A percentile compares a stretch with the other conserved stretches of the same genome.
phyloP scores from a whole-genome alignment of 1,140 invertebrate genomes.

The Drosophila tropicalis region DNA sequence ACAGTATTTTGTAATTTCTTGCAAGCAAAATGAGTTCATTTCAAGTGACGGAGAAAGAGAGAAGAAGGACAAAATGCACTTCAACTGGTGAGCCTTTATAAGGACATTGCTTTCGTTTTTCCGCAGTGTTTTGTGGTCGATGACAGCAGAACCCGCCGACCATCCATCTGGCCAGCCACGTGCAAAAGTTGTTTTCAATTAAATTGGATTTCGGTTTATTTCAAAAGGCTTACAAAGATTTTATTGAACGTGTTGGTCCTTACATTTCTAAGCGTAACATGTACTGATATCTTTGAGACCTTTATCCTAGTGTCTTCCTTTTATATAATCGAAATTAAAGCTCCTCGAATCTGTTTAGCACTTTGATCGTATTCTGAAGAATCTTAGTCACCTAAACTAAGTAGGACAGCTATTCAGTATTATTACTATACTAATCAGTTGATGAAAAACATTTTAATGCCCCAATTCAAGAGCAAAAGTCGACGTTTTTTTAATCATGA shows the following conservation, averaged over 20 bases:
- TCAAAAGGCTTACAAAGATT: slow-evolving; percentile 16
- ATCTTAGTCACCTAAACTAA: no score
- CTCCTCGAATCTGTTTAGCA: no score
- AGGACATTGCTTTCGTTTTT: background rate
- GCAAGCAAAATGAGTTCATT: slow-evolving; percentile 63
- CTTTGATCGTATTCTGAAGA: no score
- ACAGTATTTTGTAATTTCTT: slow-evolving; percentile 75
- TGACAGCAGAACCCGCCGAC: background rate
- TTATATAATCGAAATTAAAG: no score
- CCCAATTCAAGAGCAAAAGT: no score
- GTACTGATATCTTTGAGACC: background rate
- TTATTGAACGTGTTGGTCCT: slow-evolving; percentile 4
- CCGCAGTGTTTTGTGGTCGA: background rate
- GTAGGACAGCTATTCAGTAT: no score
- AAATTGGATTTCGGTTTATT: slow-evolving; percentile 50
- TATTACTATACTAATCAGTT: no score
- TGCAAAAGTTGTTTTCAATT: slow-evolving; percentile 55
- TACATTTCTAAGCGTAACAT: background rate
- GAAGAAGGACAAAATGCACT: background rate
- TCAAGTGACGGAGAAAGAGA: slow-evolving; percentile 1
- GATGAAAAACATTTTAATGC: no score
- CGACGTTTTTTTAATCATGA: no score
- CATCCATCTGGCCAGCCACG: slow-evolving; percentile 24
- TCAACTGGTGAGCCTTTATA: slow-evolving; percentile 1
- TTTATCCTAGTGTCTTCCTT: background rate